Percentiles rank a stretch among this genome's conserved stretches.
These are phyloP conservation scores for Lethenteron camtschaticum DNA, from an alignment of 2,113 vertebrate genomes.

Conservation along the genomic window DNA sequence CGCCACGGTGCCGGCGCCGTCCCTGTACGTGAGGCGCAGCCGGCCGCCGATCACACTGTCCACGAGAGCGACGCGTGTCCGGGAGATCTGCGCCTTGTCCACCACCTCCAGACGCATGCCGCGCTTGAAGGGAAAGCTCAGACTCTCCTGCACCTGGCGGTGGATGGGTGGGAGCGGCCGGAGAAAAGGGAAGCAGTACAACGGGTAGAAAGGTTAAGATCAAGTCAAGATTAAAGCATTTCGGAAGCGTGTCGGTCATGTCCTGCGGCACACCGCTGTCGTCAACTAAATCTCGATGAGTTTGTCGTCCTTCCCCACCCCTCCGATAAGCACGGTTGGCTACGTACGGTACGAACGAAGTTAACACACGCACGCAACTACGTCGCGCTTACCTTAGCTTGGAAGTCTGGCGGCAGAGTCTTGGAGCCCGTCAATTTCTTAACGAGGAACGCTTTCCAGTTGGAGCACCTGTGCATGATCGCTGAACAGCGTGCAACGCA, in stretches of 20 bases:
- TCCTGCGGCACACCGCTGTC: too few species aligned
- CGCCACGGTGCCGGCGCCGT: constrained; percentile 13
- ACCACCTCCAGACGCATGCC: constrained; percentile 77
- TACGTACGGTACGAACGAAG: too few species aligned
- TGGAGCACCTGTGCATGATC: constrained; percentile 78
- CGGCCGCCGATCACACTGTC: constrained; percentile 53
- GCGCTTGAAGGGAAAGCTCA: constrained; percentile 44
- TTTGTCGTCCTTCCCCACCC: too few species aligned
- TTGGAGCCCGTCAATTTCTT: constrained; percentile 50
- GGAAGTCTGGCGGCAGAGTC: constrained; percentile 75
- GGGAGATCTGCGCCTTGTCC: constrained; percentile 49
- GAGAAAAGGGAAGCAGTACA: not conserved
- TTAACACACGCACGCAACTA: too few species aligned
- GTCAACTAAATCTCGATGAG: too few species aligned
- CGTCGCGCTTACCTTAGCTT: constrained; percentile 53
- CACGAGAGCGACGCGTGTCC: constrained; percentile 45
- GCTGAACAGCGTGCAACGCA: constrained; percentile 20
- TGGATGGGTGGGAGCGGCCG: not conserved
- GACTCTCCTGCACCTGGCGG: constrained; percentile 51
- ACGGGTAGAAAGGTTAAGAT: not conserved
- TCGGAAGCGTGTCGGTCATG: too few species aligned
- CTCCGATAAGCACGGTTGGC: too few species aligned
- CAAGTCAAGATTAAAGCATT: too few species aligned
- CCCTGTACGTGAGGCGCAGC: constrained; percentile 53
- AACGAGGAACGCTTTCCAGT: constrained; percentile 83